Conservation (phyloP, 2,113 vertebrate genomes). For the Pomatostomus ruficeps region DNA sequence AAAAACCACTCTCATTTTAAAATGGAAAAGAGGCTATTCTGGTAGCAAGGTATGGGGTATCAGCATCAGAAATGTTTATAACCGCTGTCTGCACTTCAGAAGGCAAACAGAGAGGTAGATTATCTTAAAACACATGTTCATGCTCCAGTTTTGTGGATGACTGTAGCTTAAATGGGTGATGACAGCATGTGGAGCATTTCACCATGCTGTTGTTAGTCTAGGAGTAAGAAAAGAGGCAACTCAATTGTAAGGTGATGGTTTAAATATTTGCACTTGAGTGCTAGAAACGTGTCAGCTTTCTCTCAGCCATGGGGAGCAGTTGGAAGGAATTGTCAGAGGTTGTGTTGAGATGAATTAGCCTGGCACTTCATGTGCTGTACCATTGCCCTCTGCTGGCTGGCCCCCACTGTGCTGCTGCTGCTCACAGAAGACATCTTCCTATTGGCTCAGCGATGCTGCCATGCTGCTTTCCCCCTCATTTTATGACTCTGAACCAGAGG, state of each 20-base stretch:
- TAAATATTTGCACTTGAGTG: neutral
- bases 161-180: neutral
- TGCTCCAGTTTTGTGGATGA: neutral
- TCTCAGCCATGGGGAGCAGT: neutral
- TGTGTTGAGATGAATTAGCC: neutral
- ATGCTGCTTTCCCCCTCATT: accelerated
- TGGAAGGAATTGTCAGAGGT: neutral
- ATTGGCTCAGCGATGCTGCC: neutral
- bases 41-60: neutral
- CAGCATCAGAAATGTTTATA: neutral
- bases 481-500: neutral
- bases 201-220: neutral
- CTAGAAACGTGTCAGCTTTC: neutral
- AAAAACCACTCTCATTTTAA: neutral
- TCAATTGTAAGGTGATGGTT: neutral
- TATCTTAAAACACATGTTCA: neutral
- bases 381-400: slow-evolving; percentile 48
- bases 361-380: neutral
- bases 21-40: neutral
- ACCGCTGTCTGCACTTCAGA: neutral
- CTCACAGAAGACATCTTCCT: neutral
- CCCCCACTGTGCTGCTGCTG: neutral
- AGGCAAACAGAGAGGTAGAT: neutral
- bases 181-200: neutral
- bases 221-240: neutral